phyloP scores from a whole-genome alignment of 1,140 invertebrate genomes.

The Elysia chlorotica region DNA sequence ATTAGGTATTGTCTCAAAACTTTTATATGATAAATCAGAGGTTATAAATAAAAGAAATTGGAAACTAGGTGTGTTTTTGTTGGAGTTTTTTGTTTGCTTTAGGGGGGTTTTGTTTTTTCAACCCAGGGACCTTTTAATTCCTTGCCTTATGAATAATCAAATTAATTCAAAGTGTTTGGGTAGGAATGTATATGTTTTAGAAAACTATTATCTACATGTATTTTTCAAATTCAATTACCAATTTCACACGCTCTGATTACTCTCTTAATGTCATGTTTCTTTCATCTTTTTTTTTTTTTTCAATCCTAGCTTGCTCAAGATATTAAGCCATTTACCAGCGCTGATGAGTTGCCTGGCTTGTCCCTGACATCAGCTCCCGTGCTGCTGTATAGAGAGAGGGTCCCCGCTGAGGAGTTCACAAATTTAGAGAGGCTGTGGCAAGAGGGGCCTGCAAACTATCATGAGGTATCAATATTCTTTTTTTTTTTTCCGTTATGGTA shows the following conservation, averaged over 20 bases:
- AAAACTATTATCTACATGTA: neutral
- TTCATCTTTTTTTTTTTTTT: neutral
- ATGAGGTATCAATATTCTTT: neutral
- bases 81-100: too few relatives aligned
- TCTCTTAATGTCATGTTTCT: neutral
- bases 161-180: neutral
- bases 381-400: conserved; percentile 5
- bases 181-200: neutral
- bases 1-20: too few relatives aligned
- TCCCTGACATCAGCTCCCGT: conserved; percentile 12
- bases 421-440: neutral
- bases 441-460: neutral
- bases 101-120: too few relatives aligned
- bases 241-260: neutral
- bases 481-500: too few relatives aligned
- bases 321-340: neutral
- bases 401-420: neutral
- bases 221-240: neutral
- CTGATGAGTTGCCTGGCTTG: conserved; percentile 3
- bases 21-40: too few relatives aligned
- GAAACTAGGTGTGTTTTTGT: too few relatives aligned
- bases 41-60: too few relatives aligned
- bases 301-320: conserved; percentile 1
- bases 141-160: neutral
- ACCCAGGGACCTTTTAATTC: too few relatives aligned